Evolutionary conservation across 2,888 invertebrate species (phyloP), one percentile per base, ranked within the genome.

Genomic region (Ophioninae sp.): DNA sequence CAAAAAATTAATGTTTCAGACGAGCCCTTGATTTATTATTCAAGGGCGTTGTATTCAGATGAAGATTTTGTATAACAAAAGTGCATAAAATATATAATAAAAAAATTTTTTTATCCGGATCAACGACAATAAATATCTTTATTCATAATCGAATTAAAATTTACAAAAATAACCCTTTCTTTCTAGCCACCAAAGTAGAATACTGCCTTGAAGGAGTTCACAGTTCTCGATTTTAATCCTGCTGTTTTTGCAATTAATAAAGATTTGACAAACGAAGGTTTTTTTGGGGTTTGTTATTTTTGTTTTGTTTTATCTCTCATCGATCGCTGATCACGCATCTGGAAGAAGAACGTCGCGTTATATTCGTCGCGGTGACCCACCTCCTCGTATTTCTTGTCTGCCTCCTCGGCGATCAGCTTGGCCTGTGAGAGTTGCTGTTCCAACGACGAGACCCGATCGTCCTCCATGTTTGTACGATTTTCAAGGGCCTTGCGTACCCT

Each of bases 311-410:
- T 68, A 7, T 30, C n/a, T 37, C 30, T 59, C 39, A 64, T 75
- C 41, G 58, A 85, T 83, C 78, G 65, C 77, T 69, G 78, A 72
- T 83, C 65, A 63, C 39, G 17, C 23, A 23, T 59, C 39, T 72
- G 6, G 10, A 41, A 61, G 17, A 41, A 20, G 41, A 17, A 22
- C 3, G 22, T 22, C 56, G 68, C 79, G 69, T 82, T 59, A 23
- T 81, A 67, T 78, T 65, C 74, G 30, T 65, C 79, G 78, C 68
- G 23, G 75, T 82, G 88, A 93, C 92, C 92, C 93, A 99, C 99
- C 99, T 99, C 99, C 96, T 99, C 99, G 94, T 99, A 99, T 97
- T 99, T 99, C 95, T 99, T 98, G 95, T 99, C 99, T 90, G 99
- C 98, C 95, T 99, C 99, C 95, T 99, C 99, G 89, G 99, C 99